Evolutionary conservation across 2,113 vertebrate genomes (phyloP), one percentile per base, ranked within the genome.

Genomic region (Paradisaea rubra): DNA sequence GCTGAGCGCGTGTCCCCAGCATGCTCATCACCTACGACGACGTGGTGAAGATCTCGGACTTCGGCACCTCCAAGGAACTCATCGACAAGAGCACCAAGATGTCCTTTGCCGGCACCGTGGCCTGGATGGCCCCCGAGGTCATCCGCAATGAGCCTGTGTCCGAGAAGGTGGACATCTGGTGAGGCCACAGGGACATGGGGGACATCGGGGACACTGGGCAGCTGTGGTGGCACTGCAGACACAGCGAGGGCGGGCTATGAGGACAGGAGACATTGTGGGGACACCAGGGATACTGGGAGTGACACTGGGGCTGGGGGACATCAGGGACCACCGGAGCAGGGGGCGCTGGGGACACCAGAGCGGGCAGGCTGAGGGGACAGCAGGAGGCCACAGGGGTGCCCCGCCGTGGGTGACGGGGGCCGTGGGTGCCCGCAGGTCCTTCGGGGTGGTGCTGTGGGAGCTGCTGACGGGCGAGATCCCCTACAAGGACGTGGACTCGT

Each of bases 121-220:
- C 99, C 96, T 99, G 99, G 99, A 99, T 99, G 99, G 99, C 99
- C 3, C 99, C 99, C 0, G 99, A 99, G 96, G 99, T 99, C 83
- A 99, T 99, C 91, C 98, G 99, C 77, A 99, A 99, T 1, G 99
- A 99, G 91, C 99, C 99, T 0, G 99, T 99, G 57, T 99, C 99
- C 4, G 99, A 99, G 97, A 99, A 99, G 97, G 99, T 99, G 31
- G 99, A 99, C 97, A 99, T 99, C 97, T 99, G 99, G 99, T 99
- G 98, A 97, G 99, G 71, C 27, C 44, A 2, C 6, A 13, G 69
- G 35, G 88, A 54, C 56, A 4, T 9, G n/a, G 5, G n/a, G 44
- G 7, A 22, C 60, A 8, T 0, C 0, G 16, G 66, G 63, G 66
- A 70, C 78, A 35, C 9, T 1, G 19, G 35, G 25, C 30, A 27